Evolutionary conservation across 2,797 vertebrate species (phyloP).

Genomic region (Poecile montanus): DNA sequence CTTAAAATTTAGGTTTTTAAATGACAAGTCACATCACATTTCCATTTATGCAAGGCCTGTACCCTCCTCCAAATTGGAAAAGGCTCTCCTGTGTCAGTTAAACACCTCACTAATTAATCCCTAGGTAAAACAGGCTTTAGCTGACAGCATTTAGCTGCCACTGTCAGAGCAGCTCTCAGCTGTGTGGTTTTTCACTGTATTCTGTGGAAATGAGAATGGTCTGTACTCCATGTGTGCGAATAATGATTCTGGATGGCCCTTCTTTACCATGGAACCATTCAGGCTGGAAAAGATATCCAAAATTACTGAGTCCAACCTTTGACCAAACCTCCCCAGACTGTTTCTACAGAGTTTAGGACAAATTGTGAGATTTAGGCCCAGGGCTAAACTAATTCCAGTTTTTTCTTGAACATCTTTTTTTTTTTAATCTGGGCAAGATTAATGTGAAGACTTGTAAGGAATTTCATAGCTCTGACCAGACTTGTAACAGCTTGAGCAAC

Average conservation of each 20-base stretch:
- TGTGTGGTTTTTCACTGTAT: neutral
- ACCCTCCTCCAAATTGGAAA: neutral
- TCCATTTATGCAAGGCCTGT: neutral
- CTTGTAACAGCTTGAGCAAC: neutral
- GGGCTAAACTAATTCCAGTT: neutral
- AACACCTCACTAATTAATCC: slow-evolving; percentile 16
- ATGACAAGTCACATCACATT: neutral
- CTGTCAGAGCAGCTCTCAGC: neutral
- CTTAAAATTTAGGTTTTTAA: neutral
- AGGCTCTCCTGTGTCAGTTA: neutral
- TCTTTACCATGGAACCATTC: neutral
- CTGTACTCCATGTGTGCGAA: neutral
- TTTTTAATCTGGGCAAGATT: neutral
- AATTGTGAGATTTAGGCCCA: neutral
- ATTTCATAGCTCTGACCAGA: neutral
- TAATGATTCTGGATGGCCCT: neutral
- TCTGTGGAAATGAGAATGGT: neutral
- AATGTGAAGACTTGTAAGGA: neutral
- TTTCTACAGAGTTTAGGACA: neutral
- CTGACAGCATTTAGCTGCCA: neutral
- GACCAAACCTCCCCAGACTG: neutral
- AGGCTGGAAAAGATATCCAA: neutral
- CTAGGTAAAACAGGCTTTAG: neutral
- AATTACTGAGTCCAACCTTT: neutral
- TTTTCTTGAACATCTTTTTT: neutral